These are phyloP conservation scores for Connochaetes taurinus DNA, from an alignment of 2,113 vertebrate genomes.

Conservation along the genomic window DNA sequence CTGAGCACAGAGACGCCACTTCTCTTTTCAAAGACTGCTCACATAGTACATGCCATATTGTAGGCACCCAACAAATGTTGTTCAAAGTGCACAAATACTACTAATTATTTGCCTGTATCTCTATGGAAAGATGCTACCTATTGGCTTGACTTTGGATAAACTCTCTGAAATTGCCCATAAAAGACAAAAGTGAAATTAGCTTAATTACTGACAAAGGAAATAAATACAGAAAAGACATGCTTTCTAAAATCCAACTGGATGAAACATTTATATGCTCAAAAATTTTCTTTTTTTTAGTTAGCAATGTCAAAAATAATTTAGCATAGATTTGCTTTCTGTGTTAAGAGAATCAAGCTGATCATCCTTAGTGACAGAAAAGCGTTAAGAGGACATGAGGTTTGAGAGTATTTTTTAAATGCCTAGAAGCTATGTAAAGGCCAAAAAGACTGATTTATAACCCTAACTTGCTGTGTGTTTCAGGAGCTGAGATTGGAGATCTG, in stretches of 20 bases:
- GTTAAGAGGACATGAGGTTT: neutral
- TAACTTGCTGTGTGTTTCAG: neutral
- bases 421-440: neutral
- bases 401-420: neutral
- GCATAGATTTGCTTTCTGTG: neutral
- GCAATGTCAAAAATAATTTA: neutral
- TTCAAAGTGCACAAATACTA: neutral
- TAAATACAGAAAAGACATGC: neutral
- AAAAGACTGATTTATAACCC: neutral
- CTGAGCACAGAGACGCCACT: neutral
- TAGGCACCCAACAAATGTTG: neutral
- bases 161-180: neutral
- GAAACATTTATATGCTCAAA: neutral
- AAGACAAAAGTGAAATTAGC: neutral
- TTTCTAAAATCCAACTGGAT: neutral
- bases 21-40: neutral
- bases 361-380: neutral
- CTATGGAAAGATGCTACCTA: neutral
- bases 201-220: neutral
- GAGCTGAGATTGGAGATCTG: neutral
- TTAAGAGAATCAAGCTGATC: neutral
- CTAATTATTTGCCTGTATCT: neutral
- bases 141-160: neutral
- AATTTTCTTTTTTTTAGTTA: neutral
- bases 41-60: rapidly evolving